Evolutionary conservation across 1,140 invertebrate genomes (phyloP).

Genomic region (Plutomurus gul): DNA sequence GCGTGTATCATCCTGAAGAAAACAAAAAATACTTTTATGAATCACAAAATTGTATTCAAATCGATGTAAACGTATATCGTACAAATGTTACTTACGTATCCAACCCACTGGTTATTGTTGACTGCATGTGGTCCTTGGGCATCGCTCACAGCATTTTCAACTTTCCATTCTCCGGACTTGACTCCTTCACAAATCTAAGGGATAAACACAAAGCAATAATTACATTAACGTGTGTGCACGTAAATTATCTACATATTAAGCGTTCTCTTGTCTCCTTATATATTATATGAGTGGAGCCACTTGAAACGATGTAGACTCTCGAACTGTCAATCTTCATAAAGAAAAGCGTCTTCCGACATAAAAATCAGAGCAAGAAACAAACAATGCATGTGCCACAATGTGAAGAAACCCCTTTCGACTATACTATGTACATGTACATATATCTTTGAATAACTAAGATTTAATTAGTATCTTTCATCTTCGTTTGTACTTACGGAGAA

Average conservation of each 20-base stretch:
- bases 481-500: neutral
- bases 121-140: slow-evolving; percentile 87
- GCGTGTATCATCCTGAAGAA: slow-evolving; percentile 85
- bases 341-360: neutral
- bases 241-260: no score
- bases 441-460: neutral
- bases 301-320: neutral
- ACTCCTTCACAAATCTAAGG: slow-evolving; percentile 82
- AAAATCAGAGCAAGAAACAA: neutral
- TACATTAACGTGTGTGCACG: neutral
- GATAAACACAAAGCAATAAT: neutral
- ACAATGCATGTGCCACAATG: no score
- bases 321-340: neutral
- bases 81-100: no score
- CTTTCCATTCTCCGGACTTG: slow-evolving; percentile 72
- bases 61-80: no score
- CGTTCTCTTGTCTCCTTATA: neutral
- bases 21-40: no score
- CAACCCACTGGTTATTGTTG: slow-evolving; percentile 90
- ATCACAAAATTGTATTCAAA: no score
- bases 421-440: no score
- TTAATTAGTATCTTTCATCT: neutral
- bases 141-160: slow-evolving; percentile 76
- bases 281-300: neutral
- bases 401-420: no score